Percentiles rank a stretch among this genome's conserved stretches.
Evolutionary conservation across 2,888 invertebrate species (phyloP).

Genomic region (Lepidonotus clava): DNA sequence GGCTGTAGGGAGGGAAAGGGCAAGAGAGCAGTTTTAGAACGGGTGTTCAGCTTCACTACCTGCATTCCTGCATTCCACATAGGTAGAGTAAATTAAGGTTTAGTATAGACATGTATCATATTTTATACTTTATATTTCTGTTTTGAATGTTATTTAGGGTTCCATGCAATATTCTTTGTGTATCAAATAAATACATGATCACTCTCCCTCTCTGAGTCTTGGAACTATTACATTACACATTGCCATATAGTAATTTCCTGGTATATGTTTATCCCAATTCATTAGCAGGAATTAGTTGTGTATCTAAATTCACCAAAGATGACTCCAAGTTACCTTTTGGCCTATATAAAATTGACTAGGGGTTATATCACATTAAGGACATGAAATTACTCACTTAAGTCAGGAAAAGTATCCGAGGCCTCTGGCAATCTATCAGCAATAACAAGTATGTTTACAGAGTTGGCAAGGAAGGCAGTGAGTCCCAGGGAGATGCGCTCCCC

Average conservation of each 20-base stretch:
- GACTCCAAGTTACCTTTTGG: not conserved
- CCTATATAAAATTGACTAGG: not conserved
- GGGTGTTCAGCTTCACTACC: not conserved
- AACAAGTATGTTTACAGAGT: not conserved
- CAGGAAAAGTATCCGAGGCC: not conserved
- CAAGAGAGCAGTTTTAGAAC: not conserved
- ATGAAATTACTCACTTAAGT: not conserved
- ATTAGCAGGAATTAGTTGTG: no score
- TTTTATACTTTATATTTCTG: no score
- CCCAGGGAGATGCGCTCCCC: not conserved
- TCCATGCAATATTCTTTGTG: no score
- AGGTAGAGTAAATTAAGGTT: no score
- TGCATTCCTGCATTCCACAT: not conserved
- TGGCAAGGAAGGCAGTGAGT: not conserved
- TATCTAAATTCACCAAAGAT: not conserved
- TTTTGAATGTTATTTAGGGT: no score
- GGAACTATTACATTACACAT: no score
- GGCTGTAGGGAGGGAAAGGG: not conserved
- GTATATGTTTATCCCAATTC: no score
- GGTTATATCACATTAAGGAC: not conserved
- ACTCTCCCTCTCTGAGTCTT: no score
- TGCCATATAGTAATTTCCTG: no score
- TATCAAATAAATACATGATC: no score
- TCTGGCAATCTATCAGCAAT: not conserved
- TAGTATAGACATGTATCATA: no score